A percentile compares a stretch with the other conserved stretches of the same genome.
Evolutionary conservation across 2,113 vertebrate species (phyloP).

Genomic region (Perca schrenkii): DNA sequence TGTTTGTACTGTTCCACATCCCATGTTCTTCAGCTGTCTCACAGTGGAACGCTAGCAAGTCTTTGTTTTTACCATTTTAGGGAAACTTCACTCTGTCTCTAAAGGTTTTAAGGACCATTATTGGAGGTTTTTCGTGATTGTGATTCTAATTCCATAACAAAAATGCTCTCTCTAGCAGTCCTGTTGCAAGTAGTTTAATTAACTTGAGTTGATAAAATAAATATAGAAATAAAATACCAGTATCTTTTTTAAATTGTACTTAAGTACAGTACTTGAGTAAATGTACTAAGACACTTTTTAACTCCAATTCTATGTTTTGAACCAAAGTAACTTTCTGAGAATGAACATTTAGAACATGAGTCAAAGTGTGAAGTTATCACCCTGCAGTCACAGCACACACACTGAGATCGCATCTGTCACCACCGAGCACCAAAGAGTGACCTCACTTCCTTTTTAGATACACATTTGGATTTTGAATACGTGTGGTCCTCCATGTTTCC

Average conservation of each 20-base stretch:
- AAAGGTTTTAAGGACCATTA: neutral
- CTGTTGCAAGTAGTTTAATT: neutral
- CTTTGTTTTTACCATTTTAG: conserved; percentile 13
- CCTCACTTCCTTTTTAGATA: conserved; percentile 25
- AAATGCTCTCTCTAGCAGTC: neutral
- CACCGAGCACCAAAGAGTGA: neutral
- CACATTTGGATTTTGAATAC: too few relatives aligned
- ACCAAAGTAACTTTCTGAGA: neutral
- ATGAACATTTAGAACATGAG: neutral
- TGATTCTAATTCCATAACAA: neutral
- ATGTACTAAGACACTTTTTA: neutral
- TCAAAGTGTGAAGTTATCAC: neutral
- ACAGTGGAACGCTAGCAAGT: neutral
- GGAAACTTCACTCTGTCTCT: neutral
- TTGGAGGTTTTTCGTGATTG: neutral
- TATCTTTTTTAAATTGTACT: neutral
- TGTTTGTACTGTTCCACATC: conserved; percentile 6
- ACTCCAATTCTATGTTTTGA: neutral
- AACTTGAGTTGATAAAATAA: too few relatives aligned
- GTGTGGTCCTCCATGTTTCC: too few relatives aligned
- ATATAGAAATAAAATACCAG: neutral
- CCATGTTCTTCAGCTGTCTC: neutral
- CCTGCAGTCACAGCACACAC: neutral
- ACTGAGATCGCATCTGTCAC: conserved; percentile 22
- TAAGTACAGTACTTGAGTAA: neutral